These are phyloP conservation scores for Astatotilapia flaviijosephi DNA, from an alignment of 2,113 vertebrate genomes.

Conservation along the genomic window DNA sequence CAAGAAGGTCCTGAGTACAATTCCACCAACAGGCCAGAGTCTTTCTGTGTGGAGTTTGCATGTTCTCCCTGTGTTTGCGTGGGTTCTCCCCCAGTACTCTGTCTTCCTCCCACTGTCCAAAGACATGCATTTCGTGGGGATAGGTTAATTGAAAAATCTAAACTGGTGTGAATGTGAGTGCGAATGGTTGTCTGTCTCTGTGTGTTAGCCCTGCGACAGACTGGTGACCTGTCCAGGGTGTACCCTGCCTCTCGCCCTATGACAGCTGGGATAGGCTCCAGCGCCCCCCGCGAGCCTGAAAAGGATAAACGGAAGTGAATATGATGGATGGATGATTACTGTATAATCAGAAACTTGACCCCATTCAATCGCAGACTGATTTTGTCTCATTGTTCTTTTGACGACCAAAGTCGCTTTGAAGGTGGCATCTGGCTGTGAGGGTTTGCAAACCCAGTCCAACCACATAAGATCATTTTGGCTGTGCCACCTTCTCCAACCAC, in stretches of 20 bases:
- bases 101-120: neutral
- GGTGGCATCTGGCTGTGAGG: neutral
- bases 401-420: neutral
- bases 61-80: fast-evolving
- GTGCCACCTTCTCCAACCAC: neutral
- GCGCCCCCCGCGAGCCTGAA: fast-evolving
- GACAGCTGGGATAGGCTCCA: neutral
- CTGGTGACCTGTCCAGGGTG: neutral
- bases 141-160: neutral
- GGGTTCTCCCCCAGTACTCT: neutral
- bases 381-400: neutral
- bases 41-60: neutral
- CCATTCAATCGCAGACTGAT: neutral
- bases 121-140: neutral
- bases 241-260: neutral
- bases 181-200: fast-evolving
- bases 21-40: fast-evolving
- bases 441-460: fast-evolving
- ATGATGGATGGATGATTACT: neutral
- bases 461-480: neutral
- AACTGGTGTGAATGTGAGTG: neutral
- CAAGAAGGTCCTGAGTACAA: neutral
- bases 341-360: neutral
- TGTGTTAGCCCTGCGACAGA: neutral
- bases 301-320: neutral